These are phyloP conservation scores for Laodelphax striatellus DNA, from an alignment of 1,140 invertebrate species.

Conservation along the genomic window DNA sequence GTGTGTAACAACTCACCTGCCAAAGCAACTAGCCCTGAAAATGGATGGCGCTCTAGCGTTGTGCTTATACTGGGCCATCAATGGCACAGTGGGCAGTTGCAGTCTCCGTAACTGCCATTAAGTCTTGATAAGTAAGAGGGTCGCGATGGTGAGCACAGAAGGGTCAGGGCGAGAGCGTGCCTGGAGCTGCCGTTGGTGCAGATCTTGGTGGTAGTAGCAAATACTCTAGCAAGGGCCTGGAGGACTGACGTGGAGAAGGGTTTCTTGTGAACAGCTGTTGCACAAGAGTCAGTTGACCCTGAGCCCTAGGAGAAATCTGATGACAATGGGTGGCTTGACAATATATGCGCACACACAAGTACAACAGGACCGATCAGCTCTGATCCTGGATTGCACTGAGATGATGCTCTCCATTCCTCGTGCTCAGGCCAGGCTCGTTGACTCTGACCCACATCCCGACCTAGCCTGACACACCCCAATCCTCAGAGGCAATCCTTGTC, in stretches of 20 bases:
- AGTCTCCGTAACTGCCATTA: constrained; percentile 23
- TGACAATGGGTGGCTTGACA: too few relatives aligned
- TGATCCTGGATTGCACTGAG: too few relatives aligned
- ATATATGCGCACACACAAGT: too few relatives aligned
- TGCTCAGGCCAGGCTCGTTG: too few relatives aligned
- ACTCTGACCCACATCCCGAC: too few relatives aligned
- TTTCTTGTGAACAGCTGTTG: constrained; percentile 85
- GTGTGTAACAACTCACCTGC: constrained; percentile 12
- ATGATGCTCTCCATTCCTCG: too few relatives aligned
- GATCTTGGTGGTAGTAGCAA: constrained; percentile 72
- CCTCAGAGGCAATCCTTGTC: constrained; percentile 51
- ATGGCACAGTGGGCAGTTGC: too few relatives aligned
- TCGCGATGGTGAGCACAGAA: constrained; percentile 60
- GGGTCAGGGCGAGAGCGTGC: constrained; percentile 58
- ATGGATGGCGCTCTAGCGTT: constrained; percentile 15
- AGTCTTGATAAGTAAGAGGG: constrained; percentile 58
- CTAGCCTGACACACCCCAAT: too few relatives aligned
- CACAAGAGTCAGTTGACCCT: constrained; percentile 80
- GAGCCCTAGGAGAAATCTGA: constrained; percentile 45
- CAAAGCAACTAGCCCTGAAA: constrained; percentile 10
- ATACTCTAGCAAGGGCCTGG: constrained; percentile 52
- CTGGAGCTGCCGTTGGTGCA: constrained; percentile 68
- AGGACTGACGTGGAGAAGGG: constrained; percentile 72
- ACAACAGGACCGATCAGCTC: too few relatives aligned
- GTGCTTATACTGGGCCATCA: not conserved